Evolutionary conservation across 2,113 vertebrate genomes (phyloP).

Genomic region (Rhea americana): DNA sequence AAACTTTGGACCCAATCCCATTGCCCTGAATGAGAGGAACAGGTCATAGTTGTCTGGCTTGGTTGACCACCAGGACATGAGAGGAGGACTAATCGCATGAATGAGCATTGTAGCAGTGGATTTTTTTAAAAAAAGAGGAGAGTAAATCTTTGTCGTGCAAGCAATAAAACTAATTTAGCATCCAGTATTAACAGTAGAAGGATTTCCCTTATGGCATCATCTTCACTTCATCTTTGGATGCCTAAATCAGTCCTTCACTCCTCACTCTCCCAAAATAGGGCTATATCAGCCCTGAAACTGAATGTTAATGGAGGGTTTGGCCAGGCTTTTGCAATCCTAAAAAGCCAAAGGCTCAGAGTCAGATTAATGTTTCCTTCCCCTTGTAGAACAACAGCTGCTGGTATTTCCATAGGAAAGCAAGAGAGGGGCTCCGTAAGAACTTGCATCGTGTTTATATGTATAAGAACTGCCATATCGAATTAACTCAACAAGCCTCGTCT

Average conservation of each 20-base stretch:
- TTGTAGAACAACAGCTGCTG: not conserved
- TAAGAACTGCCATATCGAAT: not conserved
- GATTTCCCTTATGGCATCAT: not conserved
- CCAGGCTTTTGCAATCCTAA: not conserved
- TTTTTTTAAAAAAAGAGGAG: not conserved
- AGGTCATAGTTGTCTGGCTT: rapidly evolving
- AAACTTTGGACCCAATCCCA: not conserved
- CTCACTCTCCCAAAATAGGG: rapidly evolving
- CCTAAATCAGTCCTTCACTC: not conserved
- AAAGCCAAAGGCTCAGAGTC: not conserved
- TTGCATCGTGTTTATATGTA: rapidly evolving
- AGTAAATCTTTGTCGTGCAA: not conserved
- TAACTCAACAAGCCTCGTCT: rapidly evolving
- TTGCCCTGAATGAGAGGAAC: not conserved
- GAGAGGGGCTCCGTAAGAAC: not conserved
- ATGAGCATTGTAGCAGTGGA: not conserved
- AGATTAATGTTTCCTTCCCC: not conserved
- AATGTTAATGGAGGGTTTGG: not conserved
- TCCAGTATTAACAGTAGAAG: not conserved
- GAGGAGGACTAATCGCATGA: too few species aligned
- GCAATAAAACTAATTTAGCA: not conserved
- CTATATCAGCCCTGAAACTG: not conserved
- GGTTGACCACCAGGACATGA: not conserved
- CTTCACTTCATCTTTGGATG: not conserved
- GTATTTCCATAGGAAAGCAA: rapidly evolving